Evolutionary conservation across 2,113 vertebrate genomes (phyloP).

Genomic region (Oreochromis aureus): DNA sequence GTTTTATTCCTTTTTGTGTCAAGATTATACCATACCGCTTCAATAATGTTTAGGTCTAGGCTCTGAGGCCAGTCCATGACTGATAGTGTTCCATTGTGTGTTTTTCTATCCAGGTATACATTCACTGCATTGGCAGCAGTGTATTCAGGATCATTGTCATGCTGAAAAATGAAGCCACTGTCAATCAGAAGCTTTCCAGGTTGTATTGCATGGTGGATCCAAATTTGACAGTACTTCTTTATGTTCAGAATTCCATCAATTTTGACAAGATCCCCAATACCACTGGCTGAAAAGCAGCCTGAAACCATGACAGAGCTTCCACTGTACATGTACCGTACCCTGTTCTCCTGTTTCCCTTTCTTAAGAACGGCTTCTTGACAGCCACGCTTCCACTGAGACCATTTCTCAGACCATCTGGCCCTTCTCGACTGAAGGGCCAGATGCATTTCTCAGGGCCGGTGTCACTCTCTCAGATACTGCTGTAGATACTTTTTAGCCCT

Average conservation of each 20-base stretch:
- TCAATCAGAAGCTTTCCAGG: neutral
- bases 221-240: neutral
- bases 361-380: neutral
- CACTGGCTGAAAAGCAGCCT: neutral
- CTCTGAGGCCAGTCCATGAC: neutral
- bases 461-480: neutral
- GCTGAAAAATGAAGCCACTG: neutral
- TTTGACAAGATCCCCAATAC: neutral
- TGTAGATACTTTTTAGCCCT: neutral
- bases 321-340: neutral
- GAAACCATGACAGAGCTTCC: neutral
- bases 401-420: neutral
- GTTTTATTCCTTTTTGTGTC: neutral
- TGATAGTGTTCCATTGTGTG: neutral
- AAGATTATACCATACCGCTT: fast-evolving
- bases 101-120: neutral
- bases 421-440: neutral
- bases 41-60: neutral
- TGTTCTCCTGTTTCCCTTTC: neutral
- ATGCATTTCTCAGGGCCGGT: neutral
- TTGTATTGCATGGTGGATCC: neutral
- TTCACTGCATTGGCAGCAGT: neutral
- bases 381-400: neutral
- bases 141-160: neutral
- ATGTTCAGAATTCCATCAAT: neutral